Base-by-base conservation (phyloP, 2,888 invertebrate genomes). In the Parnassius orleans region DNA sequence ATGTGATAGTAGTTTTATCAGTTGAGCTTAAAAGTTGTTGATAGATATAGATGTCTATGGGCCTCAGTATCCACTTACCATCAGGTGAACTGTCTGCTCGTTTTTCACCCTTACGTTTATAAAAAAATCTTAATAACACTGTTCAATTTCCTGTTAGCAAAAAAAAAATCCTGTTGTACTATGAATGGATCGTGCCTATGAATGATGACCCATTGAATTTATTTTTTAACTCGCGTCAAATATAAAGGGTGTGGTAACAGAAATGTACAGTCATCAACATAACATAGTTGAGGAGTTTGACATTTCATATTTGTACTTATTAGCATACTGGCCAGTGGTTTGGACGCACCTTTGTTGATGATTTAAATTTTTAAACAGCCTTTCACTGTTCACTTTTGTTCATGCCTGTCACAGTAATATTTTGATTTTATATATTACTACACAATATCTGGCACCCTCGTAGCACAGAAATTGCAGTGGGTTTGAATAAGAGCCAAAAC, bases 191-290 rank as follows among this genome's bases (percentile, higher is more conserved):
- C 60, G 57, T 55, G 15, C 71, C 72, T 77, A 78, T 75, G 79
- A 80, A 79, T 72, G 79, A 81, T 84, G 83, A 84, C 83, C 86
- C 74, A 80, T 80, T 76, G 77, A 82, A 80, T 72, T 70, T 76
- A 76, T 79, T 74, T 75, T 73, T 72, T 74, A 68, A 67, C 68
- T 65, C 72, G 75, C 70, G 73, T 76, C 75, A 76, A 76, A 76
- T 75, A 76, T 79, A 81, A 63, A 53, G 81, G 86, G 86, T 81
- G 89, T 82, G 86, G 77, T 81, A 72, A 80, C 76, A 82, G 76
- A 85, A 81, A 72, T 81, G 88, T 84, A 84, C 78, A 90, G 84
- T 89, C 90, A 87, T 88, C 84, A 81, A 78, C 85, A 83, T 72
- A 75, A 80, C 77, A 76, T 73, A 75, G 74, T 79, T 79, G 72